Percentiles rank a stretch among this genome's conserved stretches.
phyloP scores from a whole-genome alignment of 2,797 vertebrate genomes.

The Mallotus villosus region DNA sequence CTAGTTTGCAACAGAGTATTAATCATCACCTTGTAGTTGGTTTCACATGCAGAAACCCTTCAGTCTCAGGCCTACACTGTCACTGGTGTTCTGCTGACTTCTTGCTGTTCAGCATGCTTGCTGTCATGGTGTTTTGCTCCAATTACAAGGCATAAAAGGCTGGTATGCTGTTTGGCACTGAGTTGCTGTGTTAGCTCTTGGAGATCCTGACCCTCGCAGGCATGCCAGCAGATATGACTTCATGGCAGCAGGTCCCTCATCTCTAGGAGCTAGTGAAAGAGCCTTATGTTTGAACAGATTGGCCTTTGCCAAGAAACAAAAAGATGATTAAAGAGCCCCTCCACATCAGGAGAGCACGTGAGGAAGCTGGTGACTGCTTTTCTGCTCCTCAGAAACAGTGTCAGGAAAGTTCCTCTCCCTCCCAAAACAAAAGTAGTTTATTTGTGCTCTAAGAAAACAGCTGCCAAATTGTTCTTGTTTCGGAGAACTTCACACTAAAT shows the following conservation, averaged over 20 bases:
- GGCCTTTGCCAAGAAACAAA: slow-evolving; percentile 64
- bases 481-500: slow-evolving; percentile 37
- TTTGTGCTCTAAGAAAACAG: slow-evolving; percentile 30
- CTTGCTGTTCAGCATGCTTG: slow-evolving; percentile 33
- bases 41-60: not conserved
- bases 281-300: slow-evolving; percentile 68
- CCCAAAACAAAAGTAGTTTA: slow-evolving; percentile 20
- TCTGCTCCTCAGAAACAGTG: slow-evolving; percentile 45
- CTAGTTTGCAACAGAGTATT: not conserved
- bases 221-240: slow-evolving; percentile 75
- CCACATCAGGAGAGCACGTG: slow-evolving; percentile 55
- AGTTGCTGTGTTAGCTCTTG: slow-evolving; percentile 46
- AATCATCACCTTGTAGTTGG: not conserved
- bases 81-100: slow-evolving; percentile 15
- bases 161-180: slow-evolving; percentile 46
- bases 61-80: slow-evolving; percentile 3
- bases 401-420: slow-evolving; percentile 44
- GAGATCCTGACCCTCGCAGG: slow-evolving; percentile 48
- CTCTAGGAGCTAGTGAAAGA: slow-evolving; percentile 63
- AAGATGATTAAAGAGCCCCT: slow-evolving; percentile 65
- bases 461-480: slow-evolving; percentile 16
- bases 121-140: slow-evolving; percentile 32
- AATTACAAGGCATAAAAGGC: slow-evolving; percentile 34
- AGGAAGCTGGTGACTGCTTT: no score
- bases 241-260: slow-evolving; percentile 57